Percentiles rank a stretch among this genome's conserved stretches.
These are phyloP conservation scores for Aporophyla lueneburgensis DNA, from an alignment of 2,888 invertebrate species.

Conservation along the genomic window DNA sequence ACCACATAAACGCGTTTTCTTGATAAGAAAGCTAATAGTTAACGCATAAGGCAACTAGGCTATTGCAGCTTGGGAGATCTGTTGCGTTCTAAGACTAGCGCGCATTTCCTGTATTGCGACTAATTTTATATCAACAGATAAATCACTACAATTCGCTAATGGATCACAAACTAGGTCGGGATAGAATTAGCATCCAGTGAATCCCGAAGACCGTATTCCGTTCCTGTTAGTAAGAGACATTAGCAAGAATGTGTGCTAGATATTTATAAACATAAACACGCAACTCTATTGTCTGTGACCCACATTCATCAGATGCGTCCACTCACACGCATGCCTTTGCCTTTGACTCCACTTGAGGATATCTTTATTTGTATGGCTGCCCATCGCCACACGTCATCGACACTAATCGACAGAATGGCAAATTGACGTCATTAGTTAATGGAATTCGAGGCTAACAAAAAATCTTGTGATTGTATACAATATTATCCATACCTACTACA, in stretches of 20 bases:
- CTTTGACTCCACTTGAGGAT: conserved; percentile 62
- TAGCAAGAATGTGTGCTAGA: conserved; percentile 64
- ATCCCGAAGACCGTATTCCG: conserved; percentile 39
- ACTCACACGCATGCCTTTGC: conserved; percentile 64
- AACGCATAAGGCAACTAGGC: conserved; percentile 20
- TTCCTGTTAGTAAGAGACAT: conserved; percentile 60
- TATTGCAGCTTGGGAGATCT: conserved; percentile 44
- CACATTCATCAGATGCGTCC: conserved; percentile 68
- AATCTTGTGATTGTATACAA: conserved; percentile 37
- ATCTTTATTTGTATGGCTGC: conserved; percentile 66
- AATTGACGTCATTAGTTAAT: conserved; percentile 68
- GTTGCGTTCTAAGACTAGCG: conserved; percentile 4
- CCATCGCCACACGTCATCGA: conserved; percentile 72
- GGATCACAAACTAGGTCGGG: conserved; percentile 53
- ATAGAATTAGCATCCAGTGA: conserved; percentile 44
- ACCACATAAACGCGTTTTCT: conserved; percentile 36
- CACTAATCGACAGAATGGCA: conserved; percentile 66
- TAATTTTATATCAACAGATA: background rate
- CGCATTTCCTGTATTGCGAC: conserved; percentile 4
- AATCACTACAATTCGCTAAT: conserved; percentile 20
- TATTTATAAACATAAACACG: conserved; percentile 75
- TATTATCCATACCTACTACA: conserved; percentile 14
- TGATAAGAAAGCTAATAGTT: conserved; percentile 48
- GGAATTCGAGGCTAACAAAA: conserved; percentile 53
- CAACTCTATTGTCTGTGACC: conserved; percentile 78